phyloP scores from a whole-genome alignment of 2,113 vertebrate species.

The Solea solea region DNA sequence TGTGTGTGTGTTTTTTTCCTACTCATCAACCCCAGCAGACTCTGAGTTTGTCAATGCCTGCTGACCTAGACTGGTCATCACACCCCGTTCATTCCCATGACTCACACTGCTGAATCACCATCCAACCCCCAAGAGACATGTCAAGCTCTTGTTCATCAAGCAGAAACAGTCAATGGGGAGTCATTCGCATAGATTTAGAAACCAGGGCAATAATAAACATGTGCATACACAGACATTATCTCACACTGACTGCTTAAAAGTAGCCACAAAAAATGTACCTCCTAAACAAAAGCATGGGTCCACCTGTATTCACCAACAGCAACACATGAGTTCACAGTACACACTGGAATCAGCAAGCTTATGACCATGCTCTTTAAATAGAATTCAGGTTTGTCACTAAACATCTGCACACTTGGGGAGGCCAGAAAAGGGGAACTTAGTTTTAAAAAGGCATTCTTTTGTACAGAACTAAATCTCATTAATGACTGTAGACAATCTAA shows the following conservation, averaged over 20 bases:
- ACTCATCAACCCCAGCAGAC: constrained; percentile 33
- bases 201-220: constrained; percentile 26
- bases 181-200: constrained; percentile 8
- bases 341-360: background rate
- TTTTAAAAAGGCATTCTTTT: too few species aligned
- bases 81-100: constrained; percentile 25
- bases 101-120: constrained; percentile 22
- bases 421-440: too few species aligned
- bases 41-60: constrained; percentile 14
- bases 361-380: background rate
- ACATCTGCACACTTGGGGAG: too few species aligned
- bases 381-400: background rate
- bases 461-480: too few species aligned
- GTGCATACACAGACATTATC: constrained; percentile 15
- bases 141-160: constrained; percentile 33
- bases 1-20: constrained; percentile 11
- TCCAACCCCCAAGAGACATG: constrained; percentile 17
- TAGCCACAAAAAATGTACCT: constrained; percentile 6
- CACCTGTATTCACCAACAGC: background rate
- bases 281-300: background rate
- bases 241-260: constrained; percentile 4
- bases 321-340: constrained; percentile 2
- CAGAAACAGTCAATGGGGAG: background rate
- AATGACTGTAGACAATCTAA: too few species aligned
- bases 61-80: constrained; percentile 40